Evolutionary conservation across 2,113 vertebrate species (phyloP).

Genomic region (Scomber scombrus): DNA sequence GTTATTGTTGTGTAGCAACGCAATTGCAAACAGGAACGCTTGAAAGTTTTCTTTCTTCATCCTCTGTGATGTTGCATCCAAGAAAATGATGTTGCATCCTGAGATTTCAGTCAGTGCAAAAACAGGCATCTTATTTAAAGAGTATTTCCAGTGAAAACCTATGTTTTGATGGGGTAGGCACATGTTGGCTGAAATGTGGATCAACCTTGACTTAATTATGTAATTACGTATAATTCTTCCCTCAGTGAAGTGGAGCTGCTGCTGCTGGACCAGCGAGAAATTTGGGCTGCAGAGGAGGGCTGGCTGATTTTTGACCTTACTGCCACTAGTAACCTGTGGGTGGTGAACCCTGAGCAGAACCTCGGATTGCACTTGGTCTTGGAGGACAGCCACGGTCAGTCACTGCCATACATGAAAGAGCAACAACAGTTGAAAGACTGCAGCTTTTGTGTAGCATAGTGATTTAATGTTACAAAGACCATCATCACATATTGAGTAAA

Average conservation of each 20-base stretch:
- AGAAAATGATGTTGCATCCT: neutral
- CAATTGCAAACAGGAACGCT: neutral
- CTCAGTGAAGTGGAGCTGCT: conserved; percentile 91
- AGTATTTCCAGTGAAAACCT: neutral
- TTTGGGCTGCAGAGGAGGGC: conserved; percentile 95
- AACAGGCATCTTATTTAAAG: no score
- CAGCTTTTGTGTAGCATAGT: conserved; percentile 12
- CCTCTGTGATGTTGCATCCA: neutral
- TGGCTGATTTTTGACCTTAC: conserved; percentile 98
- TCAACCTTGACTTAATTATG: neutral
- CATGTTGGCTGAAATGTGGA: neutral
- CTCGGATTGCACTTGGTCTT: conserved; percentile 92
- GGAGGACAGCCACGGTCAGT: conserved; percentile 91
- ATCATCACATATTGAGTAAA: conserved; percentile 16
- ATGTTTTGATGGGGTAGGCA: neutral
- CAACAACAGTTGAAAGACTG: neutral
- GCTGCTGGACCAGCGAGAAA: conserved; percentile 90
- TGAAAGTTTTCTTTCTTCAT: neutral
- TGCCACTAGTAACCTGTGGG: conserved; percentile 94
- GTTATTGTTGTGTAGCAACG: neutral
- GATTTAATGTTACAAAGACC: conserved; percentile 12
- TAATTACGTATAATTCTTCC: neutral
- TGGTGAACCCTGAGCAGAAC: conserved; percentile 92
- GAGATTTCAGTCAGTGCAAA: no score
- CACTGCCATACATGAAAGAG: neutral